Conservation (phyloP, 2,113 vertebrate species). For the Ptychochromis oligacanthus region DNA sequence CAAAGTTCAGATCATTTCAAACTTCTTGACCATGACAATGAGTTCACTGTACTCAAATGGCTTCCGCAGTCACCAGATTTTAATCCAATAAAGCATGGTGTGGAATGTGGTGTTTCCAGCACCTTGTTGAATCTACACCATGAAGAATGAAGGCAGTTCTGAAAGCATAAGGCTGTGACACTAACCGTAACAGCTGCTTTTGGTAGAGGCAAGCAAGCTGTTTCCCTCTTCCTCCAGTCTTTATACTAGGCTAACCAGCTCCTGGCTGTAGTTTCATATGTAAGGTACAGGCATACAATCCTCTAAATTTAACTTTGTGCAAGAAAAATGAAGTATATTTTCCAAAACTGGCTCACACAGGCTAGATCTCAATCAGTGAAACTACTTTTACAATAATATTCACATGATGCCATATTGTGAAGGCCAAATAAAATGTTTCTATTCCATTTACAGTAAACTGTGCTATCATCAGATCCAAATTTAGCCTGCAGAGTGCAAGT, state of each 20-base stretch:
- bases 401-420: background rate
- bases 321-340: background rate
- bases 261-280: too few relatives aligned
- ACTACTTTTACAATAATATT: background rate
- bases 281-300: background rate
- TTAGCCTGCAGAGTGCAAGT: background rate
- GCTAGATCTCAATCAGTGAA: background rate
- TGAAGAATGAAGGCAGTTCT: too few relatives aligned
- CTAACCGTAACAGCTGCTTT: background rate
- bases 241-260: background rate
- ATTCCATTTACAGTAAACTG: background rate
- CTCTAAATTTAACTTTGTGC: background rate
- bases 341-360: too few relatives aligned
- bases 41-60: too few relatives aligned
- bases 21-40: too few relatives aligned
- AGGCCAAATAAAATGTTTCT: background rate
- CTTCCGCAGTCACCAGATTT: too few relatives aligned
- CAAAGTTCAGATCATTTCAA: too few relatives aligned
- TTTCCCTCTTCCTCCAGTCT: background rate
- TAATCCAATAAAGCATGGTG: too few relatives aligned
- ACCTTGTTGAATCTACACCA: too few relatives aligned
- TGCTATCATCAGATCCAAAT: background rate
- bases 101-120: too few relatives aligned
- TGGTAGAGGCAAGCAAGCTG: background rate
- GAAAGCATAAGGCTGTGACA: background rate